A percentile compares a stretch with the other conserved stretches of the same genome.
phyloP scores from a whole-genome alignment of 2,888 invertebrate genomes.

The Trachelus tabidus region DNA sequence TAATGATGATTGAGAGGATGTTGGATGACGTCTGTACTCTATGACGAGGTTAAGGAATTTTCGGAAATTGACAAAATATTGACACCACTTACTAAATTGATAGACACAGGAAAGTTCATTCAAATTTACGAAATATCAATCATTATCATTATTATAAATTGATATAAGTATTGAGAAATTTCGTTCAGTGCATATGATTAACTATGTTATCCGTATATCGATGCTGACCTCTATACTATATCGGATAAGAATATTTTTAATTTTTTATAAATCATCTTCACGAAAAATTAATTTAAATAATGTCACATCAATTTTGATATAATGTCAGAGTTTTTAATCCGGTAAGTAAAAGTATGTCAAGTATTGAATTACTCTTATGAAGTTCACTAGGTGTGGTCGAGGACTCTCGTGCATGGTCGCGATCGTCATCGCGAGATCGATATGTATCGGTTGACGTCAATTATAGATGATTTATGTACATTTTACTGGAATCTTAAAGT shows the following conservation, averaged over 20 bases:
- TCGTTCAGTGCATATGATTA: too few species aligned
- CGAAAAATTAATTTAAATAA: too few species aligned
- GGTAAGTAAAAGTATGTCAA: background rate
- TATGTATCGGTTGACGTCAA: constrained; percentile 32
- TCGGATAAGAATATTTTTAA: too few species aligned
- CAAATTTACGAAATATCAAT: background rate
- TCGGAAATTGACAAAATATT: background rate
- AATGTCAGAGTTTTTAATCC: background rate
- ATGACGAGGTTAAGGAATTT: background rate
- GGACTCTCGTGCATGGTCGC: constrained; percentile 9
- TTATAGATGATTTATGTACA: constrained; percentile 37
- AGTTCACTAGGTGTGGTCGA: constrained; percentile 12
- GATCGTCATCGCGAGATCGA: background rate
- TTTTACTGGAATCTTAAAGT: background rate
- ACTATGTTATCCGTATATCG: too few species aligned
- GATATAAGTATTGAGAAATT: background rate
- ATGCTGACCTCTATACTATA: too few species aligned
- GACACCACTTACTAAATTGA: background rate
- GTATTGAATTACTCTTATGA: background rate
- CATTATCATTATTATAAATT: background rate
- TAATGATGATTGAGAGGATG: constrained; percentile 59
- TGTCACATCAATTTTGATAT: background rate
- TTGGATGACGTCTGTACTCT: constrained; percentile 27
- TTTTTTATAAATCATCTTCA: too few species aligned
- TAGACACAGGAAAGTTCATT: background rate